Base-by-base conservation (phyloP, 92 coral and sea anemone genomes). In the Bergia sp. region DNA sequence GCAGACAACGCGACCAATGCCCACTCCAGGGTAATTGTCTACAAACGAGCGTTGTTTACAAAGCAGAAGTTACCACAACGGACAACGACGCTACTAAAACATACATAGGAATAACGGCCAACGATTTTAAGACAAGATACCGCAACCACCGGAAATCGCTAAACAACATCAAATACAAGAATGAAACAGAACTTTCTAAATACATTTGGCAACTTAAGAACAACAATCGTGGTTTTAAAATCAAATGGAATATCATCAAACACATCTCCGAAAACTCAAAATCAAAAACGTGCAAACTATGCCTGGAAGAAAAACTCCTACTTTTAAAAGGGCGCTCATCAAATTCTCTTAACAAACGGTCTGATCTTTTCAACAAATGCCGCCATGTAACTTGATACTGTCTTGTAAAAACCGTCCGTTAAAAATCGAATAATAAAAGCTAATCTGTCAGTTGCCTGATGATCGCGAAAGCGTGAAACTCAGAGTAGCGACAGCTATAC, bases 381-480 rank as follows among this genome's bases (percentile, higher is more conserved):
- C 88, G 80, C 78, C 88, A 85, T 72, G 88, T 67, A 85, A 85
- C 77, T 10, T 64, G 50, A 82, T 37, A 29, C 77, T 40, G 47
- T 82, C 87, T 29, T 82, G 71, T 58, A 64, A 82, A 64, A 53
- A n/a, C 50, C 47, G 77, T 36, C 36, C 45, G 45, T 53, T 61
- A 61, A 61, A 61, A 53, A 0, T 53, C 13, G 77, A 73, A 36
- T 73, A 37, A 73, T 73, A 73, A 73, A 82, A 16, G 5, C 23
- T 82, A 82, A 82, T 82, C 87, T 82, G 87, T 82, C 87, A 82
- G 87, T 82, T 82, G 87, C 76, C 86, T 82, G 86, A 82, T 82
- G 86, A 82, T 82, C 47, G 73, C 73, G 67, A 57, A 43, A 81
- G 87, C 87, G 76, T 83, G 76, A 83, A 83, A 83, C 53, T 83